Conservation (phyloP, 1,140 invertebrate species). For the Cyclina sinensis region DNA sequence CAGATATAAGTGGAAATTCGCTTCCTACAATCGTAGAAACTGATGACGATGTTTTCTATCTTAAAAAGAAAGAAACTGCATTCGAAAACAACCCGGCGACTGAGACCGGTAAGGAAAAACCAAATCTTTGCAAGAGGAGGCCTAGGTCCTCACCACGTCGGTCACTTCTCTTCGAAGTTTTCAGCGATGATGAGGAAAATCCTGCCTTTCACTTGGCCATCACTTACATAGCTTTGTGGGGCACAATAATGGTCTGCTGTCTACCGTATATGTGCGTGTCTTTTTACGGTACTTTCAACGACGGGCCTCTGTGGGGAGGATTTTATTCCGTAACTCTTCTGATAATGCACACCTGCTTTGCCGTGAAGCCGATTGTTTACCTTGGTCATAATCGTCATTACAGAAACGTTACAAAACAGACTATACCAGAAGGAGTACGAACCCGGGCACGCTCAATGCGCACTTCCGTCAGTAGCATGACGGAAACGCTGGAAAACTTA, state of each 20-base stretch:
- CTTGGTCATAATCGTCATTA: constrained; percentile 54
- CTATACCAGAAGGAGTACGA: constrained; percentile 27
- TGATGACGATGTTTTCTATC: constrained; percentile 22
- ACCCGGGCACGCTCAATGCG: constrained; percentile 11
- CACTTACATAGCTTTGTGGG: constrained; percentile 50
- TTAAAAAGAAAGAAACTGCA: not conserved
- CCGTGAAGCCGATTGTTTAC: constrained; percentile 34
- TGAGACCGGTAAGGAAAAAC: not conserved
- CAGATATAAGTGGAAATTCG: not conserved
- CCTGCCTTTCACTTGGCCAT: constrained; percentile 48
- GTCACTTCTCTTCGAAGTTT: constrained; percentile 48
- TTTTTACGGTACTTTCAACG: constrained; percentile 8
- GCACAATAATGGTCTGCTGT: not conserved
- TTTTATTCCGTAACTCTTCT: constrained; percentile 13
- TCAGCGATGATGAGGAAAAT: constrained; percentile 51
- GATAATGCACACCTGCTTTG: constrained; percentile 49
- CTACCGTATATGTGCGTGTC: not conserved
- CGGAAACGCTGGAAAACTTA: constrained; percentile 44
- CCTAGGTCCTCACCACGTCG: not conserved
- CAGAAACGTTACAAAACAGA: constrained; percentile 41
- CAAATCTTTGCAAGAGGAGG: not conserved
- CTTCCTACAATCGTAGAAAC: constrained; percentile 13
- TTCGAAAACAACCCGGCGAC: not conserved
- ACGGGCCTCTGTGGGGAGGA: constrained; percentile 16
- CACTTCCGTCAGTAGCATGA: constrained; percentile 11